Base-by-base conservation (phyloP, 2,888 invertebrate genomes). In the Ophion ellenae region DNA sequence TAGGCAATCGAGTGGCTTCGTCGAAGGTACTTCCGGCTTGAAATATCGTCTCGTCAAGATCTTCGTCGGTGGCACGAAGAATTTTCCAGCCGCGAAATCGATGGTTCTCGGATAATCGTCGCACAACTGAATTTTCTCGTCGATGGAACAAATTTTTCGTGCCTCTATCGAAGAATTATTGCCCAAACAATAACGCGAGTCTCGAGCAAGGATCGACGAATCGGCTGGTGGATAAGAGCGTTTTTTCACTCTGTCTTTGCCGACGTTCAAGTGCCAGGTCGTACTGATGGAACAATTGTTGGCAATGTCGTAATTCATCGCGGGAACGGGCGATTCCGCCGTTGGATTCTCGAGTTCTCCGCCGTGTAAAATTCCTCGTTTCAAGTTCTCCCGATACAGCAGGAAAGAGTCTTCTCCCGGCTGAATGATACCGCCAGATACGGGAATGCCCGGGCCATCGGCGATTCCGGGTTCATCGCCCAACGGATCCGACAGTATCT, bases 191-290 rank as follows among this genome's bases (percentile, higher is more conserved):
- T 86, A 74, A 28, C 86, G 66, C 6, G 87, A 69, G 40, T 86
- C 83, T 45, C 74, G 81, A 7, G 86, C 20, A 1, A 83, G 9
- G 3, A 80, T 20, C 3, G 73, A 78, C 5, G 87, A 28, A 32
- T 90, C 88, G 40, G 88, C 88, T 2, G 83, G 71, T n/a, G 86
- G 87, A 32, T 28, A 36, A 2, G 78, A 28, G 66, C 86, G 87
- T 64, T 88, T 88, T 40, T 88, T 74, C 11, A 87, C 88, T 14
- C 70, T 81, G 2, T 86, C 71, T 45, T 90, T 89, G 0, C 92
- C 92, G 0, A 88, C 10, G 78, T 92, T 91, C 67, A 91, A 63
- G 45, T 90, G 91, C 92, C 92, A 92, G 0, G 74, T 87, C 0
- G 92, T 91, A 71, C 92, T 92, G 32, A 91, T n/a, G 2, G 87